Evolutionary conservation across 2,888 invertebrate genomes (phyloP), one percentile per base, ranked within the genome.

Genomic region (Clistopyga incitator): DNA sequence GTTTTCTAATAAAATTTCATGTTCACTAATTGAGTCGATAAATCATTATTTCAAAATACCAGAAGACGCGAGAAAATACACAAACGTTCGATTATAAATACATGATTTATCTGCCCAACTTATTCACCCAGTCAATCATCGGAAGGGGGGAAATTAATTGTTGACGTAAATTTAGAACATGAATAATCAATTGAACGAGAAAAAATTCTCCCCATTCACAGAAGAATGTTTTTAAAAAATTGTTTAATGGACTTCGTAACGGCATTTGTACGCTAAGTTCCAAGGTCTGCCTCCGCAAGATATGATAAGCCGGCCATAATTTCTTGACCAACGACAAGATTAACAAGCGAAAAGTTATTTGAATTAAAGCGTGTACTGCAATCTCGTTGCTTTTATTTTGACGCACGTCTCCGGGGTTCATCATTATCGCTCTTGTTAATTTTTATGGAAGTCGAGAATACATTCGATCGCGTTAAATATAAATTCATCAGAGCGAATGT

Each of bases 311-410:
- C 50, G 65, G 79, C 74, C 72, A 68, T 68, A 45, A 84, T 74
- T 84, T 74, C 67, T 84, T 74, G 80, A 84, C 42, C 65, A 74
- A 52, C 74, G 70, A 72, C 80, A 76, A 81, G 83, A 80, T 67
- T 47, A 56, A 47, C 56, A 8, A 34, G 3, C 15, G 15, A 52
- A 23, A 11, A 56, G 18, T 52, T 38, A 54, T 65, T 54, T 25
- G 65, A 54, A 20, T 54, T 23, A 42, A 54, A 67, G 11, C 50
- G n/a, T 18, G 1, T 38, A 8, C 10, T 10, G 10, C 10, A 38
- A 38, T 38, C 34, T 13, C 3, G 25, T 20, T 8, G 13, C 45
- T 45, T 45, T 11, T n/a, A 8, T n/a, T 50, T 6, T 52, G 13
- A 10, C 4, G 42, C 23, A 20, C 34, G 15, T 4, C 15, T 34